Conservation (phyloP, 2,797 vertebrate genomes). For the Melanotaenia maccullochi region DNA sequence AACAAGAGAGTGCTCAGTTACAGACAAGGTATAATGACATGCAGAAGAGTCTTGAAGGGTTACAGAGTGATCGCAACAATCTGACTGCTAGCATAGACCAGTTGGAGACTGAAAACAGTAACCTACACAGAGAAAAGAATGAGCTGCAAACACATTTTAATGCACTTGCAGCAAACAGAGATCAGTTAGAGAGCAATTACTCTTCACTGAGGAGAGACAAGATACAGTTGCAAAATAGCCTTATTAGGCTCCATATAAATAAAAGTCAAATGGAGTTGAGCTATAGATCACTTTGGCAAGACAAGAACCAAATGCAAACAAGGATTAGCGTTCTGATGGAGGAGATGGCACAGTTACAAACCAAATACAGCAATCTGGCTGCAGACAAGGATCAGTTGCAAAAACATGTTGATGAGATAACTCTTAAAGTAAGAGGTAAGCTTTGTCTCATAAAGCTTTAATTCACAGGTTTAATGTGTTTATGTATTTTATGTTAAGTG, state of each 20-base stretch:
- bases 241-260: background rate
- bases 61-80: slow-evolving; percentile 7
- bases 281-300: slow-evolving; percentile 9
- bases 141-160: background rate
- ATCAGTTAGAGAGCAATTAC: slow-evolving; percentile 25
- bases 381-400: slow-evolving; percentile 4
- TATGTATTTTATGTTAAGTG: background rate
- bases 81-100: slow-evolving; percentile 8
- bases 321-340: background rate
- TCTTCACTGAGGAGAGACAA: slow-evolving; percentile 14
- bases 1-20: background rate
- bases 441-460: background rate
- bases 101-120: slow-evolving; percentile 8
- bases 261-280: background rate
- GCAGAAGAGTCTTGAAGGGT: background rate
- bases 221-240: slow-evolving; percentile 1
- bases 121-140: slow-evolving; percentile 15
- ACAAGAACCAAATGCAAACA: slow-evolving; percentile 14
- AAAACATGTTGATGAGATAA: slow-evolving; percentile 15
- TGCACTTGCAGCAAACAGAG: background rate
- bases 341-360: slow-evolving; percentile 18
- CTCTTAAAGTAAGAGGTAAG: slow-evolving; percentile 25
- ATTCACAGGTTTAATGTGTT: background rate
- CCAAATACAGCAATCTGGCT: slow-evolving; percentile 7
- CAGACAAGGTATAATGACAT: background rate